These are phyloP conservation scores for Thaumetopoea pityocampa DNA, from an alignment of 1,140 invertebrate genomes.

Conservation along the genomic window DNA sequence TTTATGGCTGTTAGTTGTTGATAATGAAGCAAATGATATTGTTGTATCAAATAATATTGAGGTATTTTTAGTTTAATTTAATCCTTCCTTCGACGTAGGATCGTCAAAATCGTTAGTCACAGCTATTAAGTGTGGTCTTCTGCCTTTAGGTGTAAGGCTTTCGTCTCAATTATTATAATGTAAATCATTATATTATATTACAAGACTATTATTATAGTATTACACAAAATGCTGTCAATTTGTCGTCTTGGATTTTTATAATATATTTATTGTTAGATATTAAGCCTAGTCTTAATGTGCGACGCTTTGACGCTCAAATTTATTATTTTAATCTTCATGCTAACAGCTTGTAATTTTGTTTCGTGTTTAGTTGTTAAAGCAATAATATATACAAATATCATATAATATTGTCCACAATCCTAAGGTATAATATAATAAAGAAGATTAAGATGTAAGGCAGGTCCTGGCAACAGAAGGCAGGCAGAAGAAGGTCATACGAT, in stretches of 20 bases:
- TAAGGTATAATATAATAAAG: too few species aligned
- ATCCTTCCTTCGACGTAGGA: background rate
- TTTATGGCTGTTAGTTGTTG: constrained; percentile 18
- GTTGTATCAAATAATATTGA: too few species aligned
- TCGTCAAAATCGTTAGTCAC: constrained; percentile 9
- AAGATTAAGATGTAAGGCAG: too few species aligned
- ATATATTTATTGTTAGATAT: constrained; percentile 36
- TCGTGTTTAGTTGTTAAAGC: constrained; percentile 15
- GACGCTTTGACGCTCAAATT: constrained; percentile 27
- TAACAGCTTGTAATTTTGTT: constrained; percentile 17
- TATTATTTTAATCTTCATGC: constrained; percentile 16
- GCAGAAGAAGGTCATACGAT: too few species aligned
- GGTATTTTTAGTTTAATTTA: background rate
- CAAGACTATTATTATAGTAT: too few species aligned
- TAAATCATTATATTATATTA: constrained; percentile 40
- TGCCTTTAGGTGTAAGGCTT: constrained; percentile 34
- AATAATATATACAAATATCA: constrained; percentile 2
- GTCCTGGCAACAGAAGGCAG: too few species aligned
- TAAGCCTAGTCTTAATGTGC: constrained; percentile 28
- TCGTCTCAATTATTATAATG: constrained; percentile 43
- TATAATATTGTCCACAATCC: constrained; percentile 1
- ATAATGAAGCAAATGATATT: constrained; percentile 11
- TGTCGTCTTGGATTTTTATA: constrained; percentile 56
- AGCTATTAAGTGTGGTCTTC: constrained; percentile 16
- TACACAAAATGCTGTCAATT: constrained; percentile 68